Conservation (phyloP, 2,888 invertebrate species). For the Drosophila demipolita region DNA sequence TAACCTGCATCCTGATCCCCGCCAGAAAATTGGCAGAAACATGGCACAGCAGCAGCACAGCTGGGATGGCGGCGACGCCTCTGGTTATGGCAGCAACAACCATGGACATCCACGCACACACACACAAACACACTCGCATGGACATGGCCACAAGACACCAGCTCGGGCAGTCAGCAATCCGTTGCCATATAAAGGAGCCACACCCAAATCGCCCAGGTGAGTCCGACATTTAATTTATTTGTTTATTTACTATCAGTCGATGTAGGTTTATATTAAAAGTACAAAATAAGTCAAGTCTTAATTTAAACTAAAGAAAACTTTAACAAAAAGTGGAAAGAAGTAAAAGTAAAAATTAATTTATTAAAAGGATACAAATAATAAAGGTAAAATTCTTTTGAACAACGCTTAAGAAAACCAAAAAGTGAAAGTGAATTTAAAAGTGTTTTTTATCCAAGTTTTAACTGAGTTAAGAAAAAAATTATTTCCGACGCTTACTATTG, state of each 20-base stretch:
- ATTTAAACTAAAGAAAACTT: neutral
- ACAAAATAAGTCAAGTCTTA: neutral
- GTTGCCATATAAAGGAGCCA: constrained; percentile 79
- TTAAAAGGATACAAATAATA: neutral
- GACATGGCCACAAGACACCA: constrained; percentile 62
- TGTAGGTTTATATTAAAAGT: neutral
- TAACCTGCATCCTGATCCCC: constrained; percentile 6
- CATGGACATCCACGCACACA: constrained; percentile 44
- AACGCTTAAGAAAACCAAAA: neutral
- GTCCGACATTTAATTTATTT: constrained; percentile 8
- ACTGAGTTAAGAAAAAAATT: neutral
- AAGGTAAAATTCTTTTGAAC: neutral
- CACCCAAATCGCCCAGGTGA: constrained; percentile 84
- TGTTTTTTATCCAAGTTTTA: neutral
- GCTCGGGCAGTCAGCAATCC: constrained; percentile 77
- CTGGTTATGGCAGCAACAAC: constrained; percentile 33
- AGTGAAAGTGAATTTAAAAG: neutral
- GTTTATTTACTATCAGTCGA: neutral
- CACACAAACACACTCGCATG: constrained; percentile 38
- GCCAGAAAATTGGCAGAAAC: constrained; percentile 19
- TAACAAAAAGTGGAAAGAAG: neutral
- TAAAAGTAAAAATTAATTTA: neutral
- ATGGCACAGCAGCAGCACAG: constrained; percentile 78
- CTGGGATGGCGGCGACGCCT: constrained; percentile 73
- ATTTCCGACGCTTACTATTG: neutral